These are phyloP conservation scores for Danio kyathit DNA, from an alignment of 2,797 vertebrate genomes.

Conservation along the genomic window DNA sequence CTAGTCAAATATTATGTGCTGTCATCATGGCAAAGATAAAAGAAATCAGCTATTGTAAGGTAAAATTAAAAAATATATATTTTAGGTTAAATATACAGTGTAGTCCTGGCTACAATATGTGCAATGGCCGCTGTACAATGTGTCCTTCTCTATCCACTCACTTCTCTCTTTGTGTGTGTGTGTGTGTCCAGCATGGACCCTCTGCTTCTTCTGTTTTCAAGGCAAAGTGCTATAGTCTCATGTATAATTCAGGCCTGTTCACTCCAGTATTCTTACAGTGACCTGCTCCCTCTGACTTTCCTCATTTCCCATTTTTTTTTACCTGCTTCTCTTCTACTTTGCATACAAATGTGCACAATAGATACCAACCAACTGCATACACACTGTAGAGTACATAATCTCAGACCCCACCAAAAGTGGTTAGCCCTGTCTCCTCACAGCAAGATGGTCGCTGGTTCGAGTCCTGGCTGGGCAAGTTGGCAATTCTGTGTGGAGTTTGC, in stretches of 20 bases:
- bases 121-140: not conserved
- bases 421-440: too few relatives aligned
- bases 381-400: too few relatives aligned
- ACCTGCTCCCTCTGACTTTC: slow-evolving; percentile 44
- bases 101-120: too few relatives aligned
- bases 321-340: not conserved
- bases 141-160: not conserved
- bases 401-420: not conserved
- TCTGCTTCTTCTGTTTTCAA: slow-evolving; percentile 74
- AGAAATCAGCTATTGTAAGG: too few relatives aligned
- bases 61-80: too few relatives aligned
- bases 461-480: too few relatives aligned
- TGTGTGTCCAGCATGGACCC: slow-evolving; percentile 22
- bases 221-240: slow-evolving; percentile 78
- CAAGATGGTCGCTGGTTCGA: too few relatives aligned
- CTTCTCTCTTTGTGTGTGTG: slow-evolving; percentile 5
- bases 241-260: slow-evolving; percentile 80
- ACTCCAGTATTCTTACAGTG: slow-evolving; percentile 74
- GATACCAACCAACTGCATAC: too few relatives aligned
- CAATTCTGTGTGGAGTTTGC: too few relatives aligned
- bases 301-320: slow-evolving; percentile 46
- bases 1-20: too few relatives aligned
- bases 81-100: not conserved
- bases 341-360: not conserved
- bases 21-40: too few relatives aligned